Evolutionary conservation across 2,797 vertebrate species (phyloP).

Genomic region (Sebastes dallii): DNA sequence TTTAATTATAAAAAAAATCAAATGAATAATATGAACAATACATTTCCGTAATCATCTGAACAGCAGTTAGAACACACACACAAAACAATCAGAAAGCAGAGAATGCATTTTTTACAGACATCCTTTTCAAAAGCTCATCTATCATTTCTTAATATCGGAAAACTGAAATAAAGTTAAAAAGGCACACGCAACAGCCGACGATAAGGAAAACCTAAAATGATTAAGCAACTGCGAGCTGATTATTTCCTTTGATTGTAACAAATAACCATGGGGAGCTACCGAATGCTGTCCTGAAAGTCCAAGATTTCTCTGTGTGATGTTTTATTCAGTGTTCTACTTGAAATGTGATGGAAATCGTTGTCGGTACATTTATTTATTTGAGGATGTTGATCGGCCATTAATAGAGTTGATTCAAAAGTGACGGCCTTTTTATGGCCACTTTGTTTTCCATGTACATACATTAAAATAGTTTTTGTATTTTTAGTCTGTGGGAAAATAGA

Average conservation of each 20-base stretch:
- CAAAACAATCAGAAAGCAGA: slow-evolving; percentile 75
- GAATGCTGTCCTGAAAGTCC: not conserved
- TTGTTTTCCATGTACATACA: not conserved
- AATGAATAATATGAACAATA: slow-evolving; percentile 87
- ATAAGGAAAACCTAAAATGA: slow-evolving; percentile 24
- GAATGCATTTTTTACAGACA: slow-evolving; percentile 63
- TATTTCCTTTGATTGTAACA: not conserved
- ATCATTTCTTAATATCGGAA: slow-evolving; percentile 28
- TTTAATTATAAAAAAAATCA: slow-evolving; percentile 84
- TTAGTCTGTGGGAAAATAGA: not conserved
- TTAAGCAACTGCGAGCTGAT: not conserved
- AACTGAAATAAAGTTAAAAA: slow-evolving; percentile 60
- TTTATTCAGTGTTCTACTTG: not conserved
- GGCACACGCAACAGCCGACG: slow-evolving; percentile 68
- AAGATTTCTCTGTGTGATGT: not conserved
- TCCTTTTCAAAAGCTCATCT: slow-evolving; percentile 41
- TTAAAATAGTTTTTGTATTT: not conserved
- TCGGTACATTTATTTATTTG: not conserved
- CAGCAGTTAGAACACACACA: slow-evolving; percentile 87
- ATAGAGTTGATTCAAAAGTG: not conserved
- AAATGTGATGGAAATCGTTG: not conserved
- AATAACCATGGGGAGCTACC: not conserved
- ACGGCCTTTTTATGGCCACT: not conserved
- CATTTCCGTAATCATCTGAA: slow-evolving; percentile 88
- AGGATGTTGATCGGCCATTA: not conserved